Evolutionary conservation across 2,797 vertebrate species (phyloP).

Genomic region (Avahi laniger): DNA sequence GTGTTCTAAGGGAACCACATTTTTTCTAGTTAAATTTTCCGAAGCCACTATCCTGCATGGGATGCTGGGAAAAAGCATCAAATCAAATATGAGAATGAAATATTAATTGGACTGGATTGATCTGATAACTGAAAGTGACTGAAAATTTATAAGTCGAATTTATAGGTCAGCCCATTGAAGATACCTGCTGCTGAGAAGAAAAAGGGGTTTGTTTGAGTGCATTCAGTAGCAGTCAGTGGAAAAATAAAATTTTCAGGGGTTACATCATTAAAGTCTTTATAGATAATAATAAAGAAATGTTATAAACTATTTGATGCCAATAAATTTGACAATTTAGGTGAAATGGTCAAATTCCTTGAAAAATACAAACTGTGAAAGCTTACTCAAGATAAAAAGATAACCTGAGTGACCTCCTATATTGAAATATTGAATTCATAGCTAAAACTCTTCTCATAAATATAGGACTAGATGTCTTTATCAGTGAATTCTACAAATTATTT

Average conservation of each 20-base stretch:
- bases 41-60: neutral
- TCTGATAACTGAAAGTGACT: neutral
- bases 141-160: neutral
- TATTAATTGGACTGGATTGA: neutral
- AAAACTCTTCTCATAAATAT: neutral
- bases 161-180: neutral
- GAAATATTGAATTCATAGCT: neutral
- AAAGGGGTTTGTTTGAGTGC: neutral
- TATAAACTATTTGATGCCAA: neutral
- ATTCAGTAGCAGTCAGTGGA: neutral
- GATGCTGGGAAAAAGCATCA: neutral
- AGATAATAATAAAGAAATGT: neutral
- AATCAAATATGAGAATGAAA: neutral
- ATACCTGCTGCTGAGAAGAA: neutral
- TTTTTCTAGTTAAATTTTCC: neutral
- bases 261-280: neutral
- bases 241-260: neutral
- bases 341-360: neutral
- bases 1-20: neutral
- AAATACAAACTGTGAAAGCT: neutral
- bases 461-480: neutral
- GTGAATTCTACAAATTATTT: neutral
- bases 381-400: neutral
- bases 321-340: neutral
- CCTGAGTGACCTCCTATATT: neutral